Percentiles rank a stretch among this genome's conserved stretches.
Evolutionary conservation across 2,797 vertebrate species (phyloP).

Genomic region (Thaleichthys pacificus): DNA sequence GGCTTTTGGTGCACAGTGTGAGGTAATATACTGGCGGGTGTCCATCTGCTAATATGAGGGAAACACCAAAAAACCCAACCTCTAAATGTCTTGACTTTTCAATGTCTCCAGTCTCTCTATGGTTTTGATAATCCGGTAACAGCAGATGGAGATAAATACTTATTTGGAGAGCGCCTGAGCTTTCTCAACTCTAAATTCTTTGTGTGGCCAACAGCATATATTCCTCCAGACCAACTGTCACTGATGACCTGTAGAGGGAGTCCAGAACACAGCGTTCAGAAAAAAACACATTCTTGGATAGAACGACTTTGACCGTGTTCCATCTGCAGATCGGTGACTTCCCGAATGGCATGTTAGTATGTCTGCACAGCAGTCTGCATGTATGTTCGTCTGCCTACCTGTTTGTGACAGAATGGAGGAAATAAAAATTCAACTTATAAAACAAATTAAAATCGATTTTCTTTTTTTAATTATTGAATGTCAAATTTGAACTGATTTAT

Average conservation of each 20-base stretch:
- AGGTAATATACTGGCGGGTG: conserved; percentile 11
- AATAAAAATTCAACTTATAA: background rate
- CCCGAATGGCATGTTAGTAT: background rate
- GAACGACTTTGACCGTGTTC: background rate
- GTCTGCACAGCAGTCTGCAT: background rate
- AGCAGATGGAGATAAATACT: background rate
- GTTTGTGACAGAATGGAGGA: background rate
- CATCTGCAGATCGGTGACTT: background rate
- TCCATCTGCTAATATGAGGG: conserved; percentile 10
- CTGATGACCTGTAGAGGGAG: conserved; percentile 17
- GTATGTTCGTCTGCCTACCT: background rate
- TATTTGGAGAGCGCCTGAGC: background rate
- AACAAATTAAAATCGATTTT: background rate
- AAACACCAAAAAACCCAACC: background rate
- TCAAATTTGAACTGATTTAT: background rate
- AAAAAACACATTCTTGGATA: conserved; percentile 1
- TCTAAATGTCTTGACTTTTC: too few species aligned
- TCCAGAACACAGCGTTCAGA: conserved; percentile 16
- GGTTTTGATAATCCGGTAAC: background rate
- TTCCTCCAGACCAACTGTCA: conserved; percentile 6
- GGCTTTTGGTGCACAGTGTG: conserved; percentile 47
- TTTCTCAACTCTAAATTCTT: background rate
- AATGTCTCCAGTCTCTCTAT: too few species aligned
- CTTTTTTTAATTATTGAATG: too few species aligned
- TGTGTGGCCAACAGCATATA: background rate